phyloP scores from a whole-genome alignment of 2,797 vertebrate genomes.

The Okamejei kenojei region DNA sequence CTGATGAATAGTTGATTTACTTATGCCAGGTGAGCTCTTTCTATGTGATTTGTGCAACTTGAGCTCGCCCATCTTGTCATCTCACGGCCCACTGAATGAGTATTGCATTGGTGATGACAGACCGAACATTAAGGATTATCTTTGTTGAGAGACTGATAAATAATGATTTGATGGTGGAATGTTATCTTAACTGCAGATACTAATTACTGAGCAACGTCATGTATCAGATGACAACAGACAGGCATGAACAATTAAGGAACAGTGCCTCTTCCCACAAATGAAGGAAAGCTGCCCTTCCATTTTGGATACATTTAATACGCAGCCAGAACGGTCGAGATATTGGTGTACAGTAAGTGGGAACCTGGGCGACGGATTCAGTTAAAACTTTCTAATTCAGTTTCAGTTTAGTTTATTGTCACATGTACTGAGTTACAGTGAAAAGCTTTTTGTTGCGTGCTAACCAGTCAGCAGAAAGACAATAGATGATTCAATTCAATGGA shows the following conservation, averaged over 20 bases:
- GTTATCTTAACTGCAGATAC: neutral
- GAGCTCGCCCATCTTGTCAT: slow-evolving; percentile 20
- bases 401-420: too few relatives aligned
- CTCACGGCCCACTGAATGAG: neutral
- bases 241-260: neutral
- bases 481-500: too few relatives aligned
- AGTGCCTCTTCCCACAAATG: neutral
- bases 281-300: neutral
- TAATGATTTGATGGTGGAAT: neutral
- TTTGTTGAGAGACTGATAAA: slow-evolving; percentile 14
- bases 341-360: neutral
- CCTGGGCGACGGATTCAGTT: neutral
- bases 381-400: neutral
- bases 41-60: slow-evolving; percentile 1
- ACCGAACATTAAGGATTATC: neutral
- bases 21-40: neutral
- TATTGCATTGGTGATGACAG: slow-evolving; percentile 1
- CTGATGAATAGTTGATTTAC: slow-evolving; percentile 45
- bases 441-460: too few relatives aligned
- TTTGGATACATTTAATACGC: neutral
- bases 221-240: slow-evolving; percentile 10
- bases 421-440: too few relatives aligned
- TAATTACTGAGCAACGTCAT: neutral
- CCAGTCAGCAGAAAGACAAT: too few relatives aligned
- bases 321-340: too few relatives aligned